Conservation (phyloP, 1,140 invertebrate genomes). For the Harpegnathos saltator region DNA sequence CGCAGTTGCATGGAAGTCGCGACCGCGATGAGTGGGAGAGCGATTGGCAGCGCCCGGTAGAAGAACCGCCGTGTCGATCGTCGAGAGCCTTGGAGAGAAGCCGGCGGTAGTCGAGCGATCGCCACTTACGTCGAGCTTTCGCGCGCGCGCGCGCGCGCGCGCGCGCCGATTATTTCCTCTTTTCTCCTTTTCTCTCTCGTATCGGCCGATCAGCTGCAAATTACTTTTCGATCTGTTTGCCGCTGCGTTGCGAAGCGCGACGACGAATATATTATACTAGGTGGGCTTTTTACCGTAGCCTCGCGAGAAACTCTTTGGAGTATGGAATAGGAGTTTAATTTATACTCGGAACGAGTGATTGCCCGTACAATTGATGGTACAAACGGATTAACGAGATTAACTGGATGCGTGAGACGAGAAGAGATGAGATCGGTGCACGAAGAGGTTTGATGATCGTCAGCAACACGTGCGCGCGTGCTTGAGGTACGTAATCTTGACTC, state of each 20-base stretch:
- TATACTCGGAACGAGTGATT: too few species aligned
- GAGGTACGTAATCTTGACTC: too few species aligned
- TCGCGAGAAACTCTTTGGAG: not conserved
- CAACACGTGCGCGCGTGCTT: too few species aligned
- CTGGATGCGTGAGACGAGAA: too few species aligned
- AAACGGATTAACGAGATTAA: not conserved
- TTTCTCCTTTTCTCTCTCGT: not conserved
- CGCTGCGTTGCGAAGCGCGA: not conserved
- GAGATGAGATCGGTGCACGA: too few species aligned
- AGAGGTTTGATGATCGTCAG: too few species aligned
- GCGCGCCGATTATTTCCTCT: constrained; percentile 16
- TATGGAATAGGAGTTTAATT: too few species aligned
- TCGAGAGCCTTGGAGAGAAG: not conserved
- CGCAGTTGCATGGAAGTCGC: constrained; percentile 65
- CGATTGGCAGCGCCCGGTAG: constrained; percentile 47
- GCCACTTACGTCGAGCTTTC: constrained; percentile 26
- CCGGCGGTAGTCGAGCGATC: constrained; percentile 18
- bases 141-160: constrained; percentile 1
- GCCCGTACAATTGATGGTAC: not conserved
- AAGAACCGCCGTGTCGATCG: constrained; percentile 14
- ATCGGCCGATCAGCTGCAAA: not conserved
- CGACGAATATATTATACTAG: constrained; percentile 8
- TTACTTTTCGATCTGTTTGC: constrained; percentile 15
- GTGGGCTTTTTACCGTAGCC: not conserved
- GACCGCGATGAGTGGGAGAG: constrained; percentile 59